These are phyloP conservation scores for Ommatoiulus sabulosus DNA, from an alignment of 2,888 invertebrate species.

Conservation along the genomic window DNA sequence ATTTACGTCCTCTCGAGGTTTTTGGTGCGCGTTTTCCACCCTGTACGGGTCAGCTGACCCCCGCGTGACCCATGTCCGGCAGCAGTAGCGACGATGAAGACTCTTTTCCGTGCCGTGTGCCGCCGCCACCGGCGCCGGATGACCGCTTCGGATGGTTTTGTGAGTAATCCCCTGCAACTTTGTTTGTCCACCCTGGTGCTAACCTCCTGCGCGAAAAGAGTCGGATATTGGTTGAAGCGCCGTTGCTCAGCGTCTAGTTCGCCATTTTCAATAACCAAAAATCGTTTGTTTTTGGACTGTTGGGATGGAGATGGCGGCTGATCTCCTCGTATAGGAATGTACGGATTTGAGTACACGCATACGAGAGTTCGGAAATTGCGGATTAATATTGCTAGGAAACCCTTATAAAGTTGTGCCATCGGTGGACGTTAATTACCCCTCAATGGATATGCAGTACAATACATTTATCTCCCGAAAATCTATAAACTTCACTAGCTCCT, in stretches of 20 bases:
- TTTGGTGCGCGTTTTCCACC: conserved; percentile 1
- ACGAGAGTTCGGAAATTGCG: too few relatives aligned
- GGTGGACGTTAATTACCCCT: too few relatives aligned
- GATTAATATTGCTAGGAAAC: too few relatives aligned
- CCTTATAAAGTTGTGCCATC: too few relatives aligned
- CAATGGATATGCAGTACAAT: too few relatives aligned
- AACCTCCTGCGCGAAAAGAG: not conserved
- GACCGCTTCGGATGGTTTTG: conserved; percentile 48
- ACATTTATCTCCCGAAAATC: too few relatives aligned
- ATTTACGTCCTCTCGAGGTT: not conserved
- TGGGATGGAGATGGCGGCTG: too few relatives aligned
- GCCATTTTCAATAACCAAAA: too few relatives aligned
- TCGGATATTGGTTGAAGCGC: not conserved
- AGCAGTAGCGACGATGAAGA: conserved; percentile 42
- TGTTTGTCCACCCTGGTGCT: not conserved
- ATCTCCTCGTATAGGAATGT: conserved; percentile 9
- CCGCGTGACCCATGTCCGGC: not conserved
- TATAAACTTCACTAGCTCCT: too few relatives aligned
- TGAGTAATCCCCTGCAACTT: not conserved
- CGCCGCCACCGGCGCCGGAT: conserved; percentile 26
- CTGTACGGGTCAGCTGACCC: not conserved
- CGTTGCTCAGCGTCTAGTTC: too few relatives aligned
- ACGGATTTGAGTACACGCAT: too few relatives aligned
- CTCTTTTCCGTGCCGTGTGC: not conserved
- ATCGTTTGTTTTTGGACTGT: too few relatives aligned